Evolutionary conservation across 2,888 invertebrate species (phyloP).

Genomic region (Ormia ochracea): DNA sequence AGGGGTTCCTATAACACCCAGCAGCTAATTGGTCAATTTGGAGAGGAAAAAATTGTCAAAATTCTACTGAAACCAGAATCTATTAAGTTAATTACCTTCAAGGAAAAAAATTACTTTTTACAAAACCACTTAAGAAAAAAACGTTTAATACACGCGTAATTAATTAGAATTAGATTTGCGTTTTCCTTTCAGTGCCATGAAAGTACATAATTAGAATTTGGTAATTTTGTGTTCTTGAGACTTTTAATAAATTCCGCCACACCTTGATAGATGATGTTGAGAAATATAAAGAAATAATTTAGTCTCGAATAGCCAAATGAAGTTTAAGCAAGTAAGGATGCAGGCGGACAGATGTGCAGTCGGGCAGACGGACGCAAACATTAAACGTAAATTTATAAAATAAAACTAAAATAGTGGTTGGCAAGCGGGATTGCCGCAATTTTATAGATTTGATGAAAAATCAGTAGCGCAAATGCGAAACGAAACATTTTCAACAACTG

Average conservation of each 20-base stretch:
- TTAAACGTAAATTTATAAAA: slow-evolving; percentile 4
- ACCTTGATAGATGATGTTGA: slow-evolving; percentile 51
- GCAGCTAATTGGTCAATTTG: slow-evolving; percentile 21
- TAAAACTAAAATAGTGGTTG: neutral
- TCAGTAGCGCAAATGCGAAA: too few species aligned
- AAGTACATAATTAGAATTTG: slow-evolving; percentile 31
- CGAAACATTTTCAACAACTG: too few species aligned
- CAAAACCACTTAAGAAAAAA: neutral
- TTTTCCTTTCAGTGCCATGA: neutral
- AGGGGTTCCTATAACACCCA: neutral
- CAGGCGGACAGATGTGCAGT: neutral
- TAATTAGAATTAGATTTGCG: slow-evolving; percentile 11
- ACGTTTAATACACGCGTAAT: neutral
- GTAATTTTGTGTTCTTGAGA: slow-evolving; percentile 15
- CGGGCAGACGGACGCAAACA: neutral
- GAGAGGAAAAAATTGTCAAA: neutral
- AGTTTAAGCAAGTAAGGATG: neutral
- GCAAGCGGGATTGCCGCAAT: neutral
- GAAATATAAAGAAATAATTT: slow-evolving; percentile 14
- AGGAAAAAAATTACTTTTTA: neutral
- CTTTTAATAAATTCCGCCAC: slow-evolving; percentile 25
- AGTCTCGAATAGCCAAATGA: neutral
- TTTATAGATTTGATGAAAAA: too few species aligned
- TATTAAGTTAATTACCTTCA: slow-evolving; percentile 28
- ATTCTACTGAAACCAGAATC: neutral